Evolutionary conservation across 2,113 vertebrate species (phyloP).

Genomic region (Antechinus flavipes): DNA sequence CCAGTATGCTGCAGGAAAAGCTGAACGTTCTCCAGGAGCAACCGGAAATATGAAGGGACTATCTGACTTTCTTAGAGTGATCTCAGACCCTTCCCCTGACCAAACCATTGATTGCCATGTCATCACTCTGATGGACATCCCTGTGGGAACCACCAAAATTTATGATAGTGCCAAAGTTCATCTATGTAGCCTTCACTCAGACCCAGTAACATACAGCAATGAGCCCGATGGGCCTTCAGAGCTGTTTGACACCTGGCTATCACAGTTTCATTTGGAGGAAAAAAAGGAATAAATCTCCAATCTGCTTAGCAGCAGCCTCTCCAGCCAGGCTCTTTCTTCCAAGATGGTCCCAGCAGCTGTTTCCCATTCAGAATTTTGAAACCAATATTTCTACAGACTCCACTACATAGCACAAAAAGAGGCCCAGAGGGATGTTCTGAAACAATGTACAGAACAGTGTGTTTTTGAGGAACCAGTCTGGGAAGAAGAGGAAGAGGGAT

Average conservation of each 20-base stretch:
- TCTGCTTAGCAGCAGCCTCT: slow-evolving; percentile 93
- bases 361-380: slow-evolving; percentile 96
- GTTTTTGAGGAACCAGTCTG: slow-evolving; percentile 91
- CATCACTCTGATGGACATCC: too few relatives aligned
- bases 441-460: slow-evolving; percentile 94
- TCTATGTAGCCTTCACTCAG: slow-evolving; percentile 96
- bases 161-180: slow-evolving; percentile 88
- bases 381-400: slow-evolving; percentile 98
- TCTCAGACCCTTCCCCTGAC: too few relatives aligned
- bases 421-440: slow-evolving; percentile 93
- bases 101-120: too few relatives aligned
- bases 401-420: slow-evolving; percentile 97
- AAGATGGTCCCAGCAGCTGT: slow-evolving; percentile 99
- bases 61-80: too few relatives aligned
- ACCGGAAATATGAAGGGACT: too few relatives aligned
- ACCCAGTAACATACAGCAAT: slow-evolving; percentile 99
- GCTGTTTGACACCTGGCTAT: slow-evolving; percentile 93
- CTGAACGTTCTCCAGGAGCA: too few relatives aligned
- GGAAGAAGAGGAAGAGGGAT: slow-evolving; percentile 97
- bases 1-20: too few relatives aligned
- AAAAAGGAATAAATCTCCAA: slow-evolving; percentile 95
- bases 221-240: slow-evolving; percentile 95
- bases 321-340: slow-evolving; percentile 95
- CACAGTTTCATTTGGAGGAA: slow-evolving; percentile 91
- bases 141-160: too few relatives aligned